These are phyloP conservation scores for Apotomis turbidana DNA, from an alignment of 2,888 invertebrate genomes.

Conservation along the genomic window DNA sequence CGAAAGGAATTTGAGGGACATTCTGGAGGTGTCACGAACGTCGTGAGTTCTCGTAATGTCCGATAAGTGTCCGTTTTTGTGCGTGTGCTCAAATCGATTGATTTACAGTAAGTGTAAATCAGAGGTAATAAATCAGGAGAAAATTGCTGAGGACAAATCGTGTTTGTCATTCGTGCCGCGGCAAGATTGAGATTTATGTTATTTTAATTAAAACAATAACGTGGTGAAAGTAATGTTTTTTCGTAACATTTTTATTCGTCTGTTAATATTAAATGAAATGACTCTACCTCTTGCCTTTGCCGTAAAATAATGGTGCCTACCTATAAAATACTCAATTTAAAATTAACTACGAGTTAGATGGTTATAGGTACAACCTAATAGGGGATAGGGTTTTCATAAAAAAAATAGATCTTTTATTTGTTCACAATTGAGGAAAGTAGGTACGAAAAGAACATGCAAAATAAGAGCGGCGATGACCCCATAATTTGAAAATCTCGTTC, in stretches of 20 bases:
- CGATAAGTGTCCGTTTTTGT: slow-evolving; percentile 28
- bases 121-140: slow-evolving; percentile 14
- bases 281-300: too few relatives aligned
- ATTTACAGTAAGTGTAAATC: slow-evolving; percentile 15
- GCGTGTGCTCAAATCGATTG: slow-evolving; percentile 18
- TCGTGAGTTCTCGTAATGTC: slow-evolving; percentile 29
- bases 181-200: slow-evolving; percentile 4
- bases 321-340: too few relatives aligned
- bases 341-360: too few relatives aligned
- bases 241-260: background rate
- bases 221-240: slow-evolving; percentile 4
- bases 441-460: too few relatives aligned
- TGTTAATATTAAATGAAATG: background rate
- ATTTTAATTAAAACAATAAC: slow-evolving; percentile 7
- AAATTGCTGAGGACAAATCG: slow-evolving; percentile 24
- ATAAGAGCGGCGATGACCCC: too few relatives aligned
- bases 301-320: too few relatives aligned
- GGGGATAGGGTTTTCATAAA: too few relatives aligned
- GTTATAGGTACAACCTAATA: too few relatives aligned
- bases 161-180: slow-evolving; percentile 2
- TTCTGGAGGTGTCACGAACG: slow-evolving; percentile 29
- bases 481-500: too few relatives aligned
- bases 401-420: too few relatives aligned
- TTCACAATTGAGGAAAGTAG: too few relatives aligned
- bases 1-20: slow-evolving; percentile 37